These are phyloP conservation scores for Uloborus plumipes DNA, from an alignment of 2,888 invertebrate species.

Conservation along the genomic window DNA sequence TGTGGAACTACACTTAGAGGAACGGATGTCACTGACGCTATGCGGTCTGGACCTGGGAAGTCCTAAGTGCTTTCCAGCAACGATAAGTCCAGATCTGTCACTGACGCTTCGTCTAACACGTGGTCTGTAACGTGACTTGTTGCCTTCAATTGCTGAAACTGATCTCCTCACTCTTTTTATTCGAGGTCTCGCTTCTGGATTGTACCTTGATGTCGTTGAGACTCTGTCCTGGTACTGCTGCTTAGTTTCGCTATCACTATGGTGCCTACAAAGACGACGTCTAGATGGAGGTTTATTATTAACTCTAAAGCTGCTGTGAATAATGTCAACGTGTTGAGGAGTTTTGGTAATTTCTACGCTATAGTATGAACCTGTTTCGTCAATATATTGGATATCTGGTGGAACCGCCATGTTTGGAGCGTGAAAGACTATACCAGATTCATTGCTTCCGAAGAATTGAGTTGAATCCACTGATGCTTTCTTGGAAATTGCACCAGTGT, in stretches of 20 bases:
- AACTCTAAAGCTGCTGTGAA: conserved; percentile 39
- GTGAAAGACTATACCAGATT: conserved; percentile 10
- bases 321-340: no score
- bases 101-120: conserved; percentile 54
- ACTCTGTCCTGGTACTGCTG: neutral
- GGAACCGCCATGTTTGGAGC: conserved; percentile 31
- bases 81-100: conserved; percentile 31
- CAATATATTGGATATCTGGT: conserved; percentile 13
- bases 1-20: conserved; percentile 31
- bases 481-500: no score
- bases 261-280: conserved; percentile 43
- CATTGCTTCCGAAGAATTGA: neutral
- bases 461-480: no score
- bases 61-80: conserved; percentile 32
- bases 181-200: neutral
- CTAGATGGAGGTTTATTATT: conserved; percentile 1
- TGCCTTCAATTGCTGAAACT: conserved; percentile 46
- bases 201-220: neutral
- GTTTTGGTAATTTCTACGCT: no score
- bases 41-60: conserved; percentile 27
- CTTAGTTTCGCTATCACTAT: conserved; percentile 43
- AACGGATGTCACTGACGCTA: conserved; percentile 14
- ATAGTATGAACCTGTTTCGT: neutral
- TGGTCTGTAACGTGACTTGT: conserved; percentile 25
- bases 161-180: conserved; percentile 34